Conservation (phyloP, 2,113 vertebrate genomes). For the Melozone crissalis region DNA sequence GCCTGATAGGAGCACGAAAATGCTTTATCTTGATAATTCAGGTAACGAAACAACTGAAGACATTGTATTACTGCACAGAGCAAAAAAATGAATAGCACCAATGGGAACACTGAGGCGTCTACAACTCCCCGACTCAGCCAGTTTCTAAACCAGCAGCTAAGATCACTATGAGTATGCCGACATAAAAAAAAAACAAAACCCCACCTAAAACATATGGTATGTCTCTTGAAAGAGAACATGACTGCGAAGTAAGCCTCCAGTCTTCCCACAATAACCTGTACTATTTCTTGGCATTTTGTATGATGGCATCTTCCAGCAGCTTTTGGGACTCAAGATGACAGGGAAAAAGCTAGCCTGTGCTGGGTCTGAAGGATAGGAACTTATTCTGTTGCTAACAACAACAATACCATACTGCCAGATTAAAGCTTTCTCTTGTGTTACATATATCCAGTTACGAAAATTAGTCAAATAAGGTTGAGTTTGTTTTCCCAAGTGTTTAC, state of each 20-base stretch:
- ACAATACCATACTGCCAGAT: background rate
- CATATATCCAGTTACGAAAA: background rate
- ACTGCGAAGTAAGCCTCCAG: background rate
- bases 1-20: constrained; percentile 14
- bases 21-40: constrained; percentile 28
- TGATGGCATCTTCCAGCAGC: background rate
- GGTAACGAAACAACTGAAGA: constrained; percentile 40
- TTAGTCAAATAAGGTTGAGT: background rate
- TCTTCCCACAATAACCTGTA: background rate
- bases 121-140: background rate
- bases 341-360: background rate
- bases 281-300: background rate
- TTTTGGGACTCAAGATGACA: background rate
- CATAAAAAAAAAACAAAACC: background rate
- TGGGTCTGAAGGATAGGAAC: background rate
- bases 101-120: background rate
- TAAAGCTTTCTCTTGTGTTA: background rate
- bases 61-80: background rate
- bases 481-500: background rate
- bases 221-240: background rate
- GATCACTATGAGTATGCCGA: background rate
- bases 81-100: background rate
- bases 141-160: background rate
- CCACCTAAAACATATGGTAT: too few species aligned
- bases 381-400: background rate